Base-by-base conservation (phyloP, 2,888 invertebrate species). In the Phyllotreta striolata region DNA sequence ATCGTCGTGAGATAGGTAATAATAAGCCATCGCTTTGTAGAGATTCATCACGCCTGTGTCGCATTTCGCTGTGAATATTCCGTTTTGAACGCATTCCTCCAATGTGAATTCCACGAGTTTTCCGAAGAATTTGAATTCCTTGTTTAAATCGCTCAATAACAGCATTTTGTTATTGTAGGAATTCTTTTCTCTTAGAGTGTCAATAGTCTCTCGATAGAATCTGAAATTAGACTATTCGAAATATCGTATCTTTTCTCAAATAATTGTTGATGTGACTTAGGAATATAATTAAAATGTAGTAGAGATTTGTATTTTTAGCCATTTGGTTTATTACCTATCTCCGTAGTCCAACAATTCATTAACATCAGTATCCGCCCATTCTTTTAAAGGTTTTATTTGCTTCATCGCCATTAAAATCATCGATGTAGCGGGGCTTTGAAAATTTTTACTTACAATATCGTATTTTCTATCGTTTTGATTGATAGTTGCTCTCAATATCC, bases 401-500 rank as follows among this genome's bases (percentile, higher is more conserved):
- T 79, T 77, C 39, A 74, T 77, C 0, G 82, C 73, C 41, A 85
- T 64, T 6, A 80, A 80, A 3, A 81, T 75, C 0, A 82, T 74
- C 6, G 83, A 79, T 57, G 80, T 82, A 1, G 83, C 81, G 0
- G 83, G 78, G 6, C 83, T 82, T 69, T 85, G 85, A 12, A 70
- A 67, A 12, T 84, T 83, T 47, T 79, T 75, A 2, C 76, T 80
- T 24, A 79, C 77, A 10, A 77, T 75, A 0, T 79, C 73, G 61
- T 83, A 81, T 39, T 74, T 72, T 10, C 72, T 67, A 62, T 78
- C 76, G 34, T 72, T 73, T 67, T 81, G 80, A 5, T 74, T 76
- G 49, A 79, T 78, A 3, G 71, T 76, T 1, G 81, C 82, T 51
- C 80, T 70, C 0, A 83, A 66, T n/a, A 82, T 80, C 83, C 83